phyloP scores from a whole-genome alignment of 2,113 vertebrate species.

The Ameiurus melas region DNA sequence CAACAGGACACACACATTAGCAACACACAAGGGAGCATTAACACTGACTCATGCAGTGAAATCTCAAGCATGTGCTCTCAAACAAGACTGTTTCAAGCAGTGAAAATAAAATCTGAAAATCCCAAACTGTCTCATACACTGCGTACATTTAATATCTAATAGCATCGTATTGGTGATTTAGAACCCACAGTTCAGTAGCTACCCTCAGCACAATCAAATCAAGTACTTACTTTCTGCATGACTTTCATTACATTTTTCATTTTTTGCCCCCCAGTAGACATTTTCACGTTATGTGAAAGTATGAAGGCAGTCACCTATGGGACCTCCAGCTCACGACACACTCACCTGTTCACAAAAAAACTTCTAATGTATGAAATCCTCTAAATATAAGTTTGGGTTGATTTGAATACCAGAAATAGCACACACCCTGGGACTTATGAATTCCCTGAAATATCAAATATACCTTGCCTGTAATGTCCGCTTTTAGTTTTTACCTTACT shows the following conservation, averaged over 20 bases:
- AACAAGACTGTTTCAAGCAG: conserved; percentile 6
- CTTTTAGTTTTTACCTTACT: background rate
- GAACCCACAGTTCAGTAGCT: background rate
- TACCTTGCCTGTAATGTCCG: background rate
- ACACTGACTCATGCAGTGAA: background rate
- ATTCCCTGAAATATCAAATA: background rate
- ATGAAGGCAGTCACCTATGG: background rate
- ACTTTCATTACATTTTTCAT: background rate
- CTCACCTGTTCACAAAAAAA: background rate
- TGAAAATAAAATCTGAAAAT: background rate
- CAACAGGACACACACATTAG: conserved; percentile 18
- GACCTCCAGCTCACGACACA: background rate
- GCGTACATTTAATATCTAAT: no score
- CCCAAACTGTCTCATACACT: background rate
- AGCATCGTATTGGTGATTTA: background rate
- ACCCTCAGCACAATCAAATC: background rate
- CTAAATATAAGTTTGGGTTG: background rate
- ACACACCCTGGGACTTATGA: background rate
- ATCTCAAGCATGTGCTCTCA: conserved; percentile 1
- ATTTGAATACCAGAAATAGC: background rate
- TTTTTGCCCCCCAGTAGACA: background rate
- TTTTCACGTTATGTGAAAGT: background rate
- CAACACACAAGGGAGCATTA: background rate
- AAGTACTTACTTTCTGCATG: background rate
- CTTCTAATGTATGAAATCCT: background rate